Conservation (phyloP, 2,113 vertebrate genomes). For the Passer montanus region DNA sequence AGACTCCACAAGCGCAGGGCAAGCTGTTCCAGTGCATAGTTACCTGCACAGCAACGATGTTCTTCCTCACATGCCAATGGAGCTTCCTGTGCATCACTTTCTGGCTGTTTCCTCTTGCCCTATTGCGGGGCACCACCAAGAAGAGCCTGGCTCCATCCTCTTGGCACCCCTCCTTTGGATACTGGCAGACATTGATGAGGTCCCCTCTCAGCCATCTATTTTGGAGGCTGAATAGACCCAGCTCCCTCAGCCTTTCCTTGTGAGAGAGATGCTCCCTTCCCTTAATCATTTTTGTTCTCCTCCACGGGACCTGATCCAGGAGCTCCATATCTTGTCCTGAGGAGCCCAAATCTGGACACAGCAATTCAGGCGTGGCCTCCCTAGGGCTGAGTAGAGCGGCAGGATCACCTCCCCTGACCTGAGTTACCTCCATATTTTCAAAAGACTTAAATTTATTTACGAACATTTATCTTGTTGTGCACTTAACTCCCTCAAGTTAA, state of each 20-base stretch:
- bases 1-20: accelerated
- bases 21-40: accelerated
- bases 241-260: not conserved
- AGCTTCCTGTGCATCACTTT: not conserved
- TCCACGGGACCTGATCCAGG: accelerated
- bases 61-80: not conserved
- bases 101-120: not conserved
- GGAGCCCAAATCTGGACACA: not conserved
- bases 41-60: accelerated
- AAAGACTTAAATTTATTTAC: not conserved
- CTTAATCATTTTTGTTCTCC: not conserved
- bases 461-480: not conserved
- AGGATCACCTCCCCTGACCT: not conserved
- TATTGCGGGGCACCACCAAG: not conserved
- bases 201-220: not conserved
- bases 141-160: not conserved
- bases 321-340: not conserved
- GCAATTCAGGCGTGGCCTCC: not conserved
- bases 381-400: not conserved
- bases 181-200: not conserved
- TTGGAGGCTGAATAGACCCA: not conserved
- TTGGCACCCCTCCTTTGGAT: not conserved
- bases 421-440: not conserved
- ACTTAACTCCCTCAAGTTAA: not conserved
- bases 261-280: not conserved